Base-by-base conservation (phyloP, 1,140 invertebrate species). In the Psilanteris sp. region DNA sequence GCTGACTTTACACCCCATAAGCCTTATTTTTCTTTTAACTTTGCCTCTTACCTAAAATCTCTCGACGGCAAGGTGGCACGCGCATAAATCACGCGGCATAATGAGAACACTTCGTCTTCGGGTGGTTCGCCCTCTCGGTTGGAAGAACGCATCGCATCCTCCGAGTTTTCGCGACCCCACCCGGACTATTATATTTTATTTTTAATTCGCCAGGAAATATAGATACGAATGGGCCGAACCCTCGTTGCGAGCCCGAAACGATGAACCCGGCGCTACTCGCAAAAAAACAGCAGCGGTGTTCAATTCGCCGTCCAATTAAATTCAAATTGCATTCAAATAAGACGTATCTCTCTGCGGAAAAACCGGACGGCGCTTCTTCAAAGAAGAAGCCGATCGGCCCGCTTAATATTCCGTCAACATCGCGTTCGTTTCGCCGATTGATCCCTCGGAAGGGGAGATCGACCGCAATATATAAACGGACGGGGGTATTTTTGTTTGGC, bases 11-110 rank as follows among this genome's bases (percentile, higher is more conserved):
- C 81, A 86, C 84, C 85, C 86, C 81, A 82, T 87, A 87, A 88
- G 86, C 85, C 80, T 87, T 88, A 88, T 88, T 88, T 88, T 88
- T 88, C 86, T 86, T 88, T 88, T 87, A 87, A 88, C 85, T 88
- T 87, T 85, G 82, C 82, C 83, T 83, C 81, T 85, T 86, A 85
- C 83, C 81, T 82, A 87, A 85, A 87, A 85, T 82, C 82, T 84
- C 77, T 77, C 75, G 72, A 73, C 79, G 79, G 79, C 80, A 81
- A 81, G 81, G 80, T 81, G 80, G 80, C 80, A 80, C 83, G 84
- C 79, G 81, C 81, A 86, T 88, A 88, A 88, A 88, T 88, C 87
- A 88, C 67, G 59, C 66, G 70, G 80, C 86, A 87, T 88, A 88
- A 88, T 88, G 87, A 88, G 86, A 87, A 86, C 79, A 80, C 85